Evolutionary conservation across 1,140 invertebrate species (phyloP), one percentile per base, ranked within the genome.

Genomic region (Dreissena polymorpha): DNA sequence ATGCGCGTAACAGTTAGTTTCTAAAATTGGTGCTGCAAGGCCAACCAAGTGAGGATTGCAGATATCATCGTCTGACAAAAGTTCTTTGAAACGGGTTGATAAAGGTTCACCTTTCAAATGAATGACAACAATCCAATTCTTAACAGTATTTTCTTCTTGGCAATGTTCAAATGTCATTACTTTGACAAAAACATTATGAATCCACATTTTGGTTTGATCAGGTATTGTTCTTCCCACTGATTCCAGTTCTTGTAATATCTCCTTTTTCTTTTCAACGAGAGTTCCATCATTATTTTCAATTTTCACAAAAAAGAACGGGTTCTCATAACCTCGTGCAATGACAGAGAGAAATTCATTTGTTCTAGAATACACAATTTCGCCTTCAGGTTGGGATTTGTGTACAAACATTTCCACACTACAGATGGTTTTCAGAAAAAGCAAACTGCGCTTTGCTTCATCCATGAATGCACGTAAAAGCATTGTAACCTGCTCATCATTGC

Each of bases 41-140:
- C 87, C 79, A 49, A 89, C 89, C 75, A 86, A 86, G 27, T 87
- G 88, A 49, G 77, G 70, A 51, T 86, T 84, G n/a, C 39, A 21
- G 13, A 86, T 51, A 1, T 49, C n/a, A 67, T 76, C 23, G 49
- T 86, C 80, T 3, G 64, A 49, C 39, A 74, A 27, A 13, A 86
- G 74, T 53, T 12, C 7, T 29, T 63, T 70, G 12, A 73, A 39
- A 14, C 53, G 23, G 16, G 49, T 16, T 49, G 57, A 68, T 25
- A 82, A 51, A 23, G 25, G 27, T 65, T 23, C 55, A 14, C 80
- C 81, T 72, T 81, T 81, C 14, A 81, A 23, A 81, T 64, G 65
- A 14, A 25, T 72, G 14, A 81, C 21, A 18, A 81, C 65, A 6
- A 81, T 10, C 78, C 78, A 81, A 25, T 57, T 39, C 0, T 57